phyloP scores from a whole-genome alignment of 2,113 vertebrate genomes.

The Saguinus imperator region DNA sequence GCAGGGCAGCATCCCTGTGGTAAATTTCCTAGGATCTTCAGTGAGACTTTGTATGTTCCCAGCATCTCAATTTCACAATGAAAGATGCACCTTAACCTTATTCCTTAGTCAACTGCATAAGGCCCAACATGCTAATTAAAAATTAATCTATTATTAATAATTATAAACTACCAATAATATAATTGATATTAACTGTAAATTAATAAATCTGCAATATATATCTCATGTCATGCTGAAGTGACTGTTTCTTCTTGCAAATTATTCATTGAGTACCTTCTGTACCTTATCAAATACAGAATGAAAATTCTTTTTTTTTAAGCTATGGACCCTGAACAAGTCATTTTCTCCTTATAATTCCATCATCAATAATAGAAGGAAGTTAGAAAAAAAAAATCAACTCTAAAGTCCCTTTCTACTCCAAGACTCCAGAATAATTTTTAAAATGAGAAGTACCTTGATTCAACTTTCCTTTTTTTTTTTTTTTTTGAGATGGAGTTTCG shows the following conservation, averaged over 20 bases:
- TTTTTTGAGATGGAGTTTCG: too few species aligned
- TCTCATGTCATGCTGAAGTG: not conserved
- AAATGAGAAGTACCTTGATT: not conserved
- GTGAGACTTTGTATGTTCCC: too few species aligned
- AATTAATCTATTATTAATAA: not conserved
- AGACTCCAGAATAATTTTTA: slow-evolving; percentile 4
- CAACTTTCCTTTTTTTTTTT: not conserved
- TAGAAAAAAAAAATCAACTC: not conserved
- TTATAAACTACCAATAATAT: not conserved
- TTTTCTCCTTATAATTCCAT: not conserved
- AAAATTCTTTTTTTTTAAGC: not conserved
- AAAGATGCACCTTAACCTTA: not conserved
- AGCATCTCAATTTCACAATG: not conserved
- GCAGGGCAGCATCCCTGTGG: not conserved
- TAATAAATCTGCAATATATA: not conserved
- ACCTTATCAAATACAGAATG: not conserved
- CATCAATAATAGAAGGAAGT: not conserved
- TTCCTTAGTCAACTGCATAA: not conserved
- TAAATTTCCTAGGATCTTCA: not conserved
- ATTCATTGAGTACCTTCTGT: not conserved
- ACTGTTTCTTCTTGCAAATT: not conserved
- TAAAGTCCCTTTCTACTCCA: not conserved
- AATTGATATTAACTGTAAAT: not conserved
- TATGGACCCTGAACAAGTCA: not conserved
- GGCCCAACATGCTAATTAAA: not conserved